Evolutionary conservation across 2,113 vertebrate genomes (phyloP).

Genomic region (Ciconia maguari): DNA sequence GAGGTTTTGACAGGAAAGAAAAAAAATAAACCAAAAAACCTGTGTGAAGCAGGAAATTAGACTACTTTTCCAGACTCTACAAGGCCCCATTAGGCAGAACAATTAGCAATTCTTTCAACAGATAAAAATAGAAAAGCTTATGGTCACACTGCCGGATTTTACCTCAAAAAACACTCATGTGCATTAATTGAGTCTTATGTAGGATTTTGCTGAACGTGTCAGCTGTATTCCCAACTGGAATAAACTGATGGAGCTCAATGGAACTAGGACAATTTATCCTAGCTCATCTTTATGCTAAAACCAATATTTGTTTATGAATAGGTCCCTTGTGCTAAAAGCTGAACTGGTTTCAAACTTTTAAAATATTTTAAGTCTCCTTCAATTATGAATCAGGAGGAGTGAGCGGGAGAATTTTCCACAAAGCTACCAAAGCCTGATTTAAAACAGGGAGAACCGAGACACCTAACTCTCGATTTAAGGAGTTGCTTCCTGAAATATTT

Average conservation of each 20-base stretch:
- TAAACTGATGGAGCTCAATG: not conserved
- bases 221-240: not conserved
- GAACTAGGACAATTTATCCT: not conserved
- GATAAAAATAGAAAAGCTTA: conserved; percentile 4
- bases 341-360: not conserved
- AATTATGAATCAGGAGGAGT: not conserved
- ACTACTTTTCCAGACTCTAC: not conserved
- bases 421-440: not conserved
- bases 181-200: not conserved
- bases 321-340: not conserved
- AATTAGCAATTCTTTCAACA: conserved; percentile 34
- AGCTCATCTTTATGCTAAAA: not conserved
- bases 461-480: not conserved
- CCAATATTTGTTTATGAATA: not conserved
- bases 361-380: not conserved
- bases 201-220: not conserved
- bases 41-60: conserved; percentile 27
- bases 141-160: not conserved
- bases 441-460: not conserved
- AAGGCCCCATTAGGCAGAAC: conserved; percentile 37
- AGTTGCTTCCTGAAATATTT: not conserved
- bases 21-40: not conserved
- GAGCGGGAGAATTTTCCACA: not conserved
- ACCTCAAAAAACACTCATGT: not conserved
- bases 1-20: not conserved